Evolutionary conservation across 2,113 vertebrate species (phyloP), one percentile per base, ranked within the genome.

Genomic region (Anhinga rufa): DNA sequence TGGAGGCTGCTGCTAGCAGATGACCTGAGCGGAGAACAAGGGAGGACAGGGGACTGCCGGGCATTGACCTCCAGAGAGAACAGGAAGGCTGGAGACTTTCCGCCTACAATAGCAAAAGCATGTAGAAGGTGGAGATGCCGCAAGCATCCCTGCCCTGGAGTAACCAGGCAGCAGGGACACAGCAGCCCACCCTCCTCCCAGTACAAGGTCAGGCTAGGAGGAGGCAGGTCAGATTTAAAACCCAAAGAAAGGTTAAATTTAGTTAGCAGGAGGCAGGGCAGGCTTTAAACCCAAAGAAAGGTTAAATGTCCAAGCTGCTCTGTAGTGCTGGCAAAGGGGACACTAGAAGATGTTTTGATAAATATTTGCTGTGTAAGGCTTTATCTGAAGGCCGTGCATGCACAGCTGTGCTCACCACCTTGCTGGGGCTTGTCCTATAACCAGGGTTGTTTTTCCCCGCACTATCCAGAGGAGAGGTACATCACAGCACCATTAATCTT

Each of bases 161-260:
- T 92, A 90, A 95, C 92, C 82, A 81, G 82, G 75, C 51, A 90
- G 93, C 26, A 54, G 40, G 42, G 54, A 85, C 57, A 40, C 6
- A 40, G 52, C 48, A 79, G 72, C 61, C 52, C 62, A 74, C 42
- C 46, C 72, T 5, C 82, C 71, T 80, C 55, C 76, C 69, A 60
- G 65, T 24, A 31, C 84, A 76, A 92, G 91, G 93, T 82, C 94
- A 95, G 80, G 75, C 29, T 64, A 89, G 68, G 71, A 93, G 62
- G 75, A 86, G 48, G 7, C 29, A 76, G 83, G 80, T 22, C 82
- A 92, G 17, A 15, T 54, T 85, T 49, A 24, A 82, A 88, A n/a
- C 18, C n/a, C 32, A 78, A 61, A n/a, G 85, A 57, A 82, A 92
- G 57, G 82, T 58, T 95, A 66, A 58, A 51, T 69, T 64, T 10